Conservation (phyloP, 2,113 vertebrate species). For the Hippotragus niger region DNA sequence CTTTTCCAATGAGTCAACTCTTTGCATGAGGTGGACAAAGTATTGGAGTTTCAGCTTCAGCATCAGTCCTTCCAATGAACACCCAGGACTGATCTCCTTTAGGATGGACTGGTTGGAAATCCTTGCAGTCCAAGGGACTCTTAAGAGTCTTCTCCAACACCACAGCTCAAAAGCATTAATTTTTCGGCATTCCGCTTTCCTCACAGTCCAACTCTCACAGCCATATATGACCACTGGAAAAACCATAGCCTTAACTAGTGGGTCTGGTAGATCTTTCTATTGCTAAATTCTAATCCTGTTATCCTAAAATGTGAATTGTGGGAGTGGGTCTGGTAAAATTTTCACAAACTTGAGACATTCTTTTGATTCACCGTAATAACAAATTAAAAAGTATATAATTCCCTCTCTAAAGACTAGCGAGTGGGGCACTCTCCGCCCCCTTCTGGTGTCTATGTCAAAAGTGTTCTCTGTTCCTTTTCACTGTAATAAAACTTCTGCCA, state of each 20-base stretch:
- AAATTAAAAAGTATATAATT: not conserved
- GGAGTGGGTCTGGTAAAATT: not conserved
- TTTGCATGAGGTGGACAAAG: too few species aligned
- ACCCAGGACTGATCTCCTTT: too few species aligned
- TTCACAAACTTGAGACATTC: not conserved
- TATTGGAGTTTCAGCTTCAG: too few species aligned
- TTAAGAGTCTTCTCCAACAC: too few species aligned
- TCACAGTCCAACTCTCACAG: too few species aligned
- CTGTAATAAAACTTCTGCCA: not conserved
- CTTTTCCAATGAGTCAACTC: too few species aligned
- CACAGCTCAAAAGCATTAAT: too few species aligned
- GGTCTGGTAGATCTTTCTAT: not conserved
- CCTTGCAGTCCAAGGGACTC: too few species aligned
- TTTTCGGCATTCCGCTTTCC: too few species aligned
- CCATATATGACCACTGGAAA: too few species aligned
- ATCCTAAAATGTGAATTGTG: not conserved
- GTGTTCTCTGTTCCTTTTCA: not conserved
- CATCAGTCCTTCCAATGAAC: too few species aligned
- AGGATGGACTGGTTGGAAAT: too few species aligned
- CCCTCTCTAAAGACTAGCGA: accelerated
- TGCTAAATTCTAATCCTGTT: not conserved
- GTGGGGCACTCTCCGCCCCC: accelerated
- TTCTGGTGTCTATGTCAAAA: not conserved
- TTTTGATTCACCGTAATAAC: not conserved
- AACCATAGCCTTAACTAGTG: not conserved